These are phyloP conservation scores for Notiomystis cincta DNA, from an alignment of 2,113 vertebrate genomes.

Conservation along the genomic window DNA sequence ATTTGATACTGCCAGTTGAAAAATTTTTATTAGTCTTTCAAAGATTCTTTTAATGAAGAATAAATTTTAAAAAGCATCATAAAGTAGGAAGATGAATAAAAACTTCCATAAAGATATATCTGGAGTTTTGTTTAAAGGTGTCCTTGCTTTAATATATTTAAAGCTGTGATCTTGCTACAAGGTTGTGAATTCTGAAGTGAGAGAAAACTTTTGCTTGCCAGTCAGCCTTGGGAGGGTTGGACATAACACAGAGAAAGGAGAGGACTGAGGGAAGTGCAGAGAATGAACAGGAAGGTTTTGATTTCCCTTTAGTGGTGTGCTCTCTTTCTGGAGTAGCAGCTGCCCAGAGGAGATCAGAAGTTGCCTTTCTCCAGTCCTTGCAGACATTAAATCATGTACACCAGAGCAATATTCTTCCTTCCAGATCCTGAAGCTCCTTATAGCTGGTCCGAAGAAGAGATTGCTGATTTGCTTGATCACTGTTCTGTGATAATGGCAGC, in stretches of 20 bases:
- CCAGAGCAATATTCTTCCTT: conserved; percentile 1
- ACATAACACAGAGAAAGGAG: not conserved
- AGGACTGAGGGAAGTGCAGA: not conserved
- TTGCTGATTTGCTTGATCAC: conserved; percentile 78
- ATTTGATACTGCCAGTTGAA: not conserved
- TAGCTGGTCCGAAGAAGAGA: conserved; percentile 88
- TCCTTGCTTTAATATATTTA: not conserved
- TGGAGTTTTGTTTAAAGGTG: not conserved
- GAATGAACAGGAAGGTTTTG: not conserved
- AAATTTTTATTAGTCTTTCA: not conserved
- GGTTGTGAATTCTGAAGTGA: not conserved
- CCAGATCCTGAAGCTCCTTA: conserved; percentile 75
- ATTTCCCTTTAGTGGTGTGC: not conserved
- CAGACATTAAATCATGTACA: not conserved
- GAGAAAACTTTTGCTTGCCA: not conserved
- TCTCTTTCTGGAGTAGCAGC: not conserved
- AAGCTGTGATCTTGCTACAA: not conserved
- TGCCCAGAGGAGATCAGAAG: not conserved
- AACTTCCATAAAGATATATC: not conserved
- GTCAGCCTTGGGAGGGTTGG: not conserved
- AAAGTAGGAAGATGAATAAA: not conserved
- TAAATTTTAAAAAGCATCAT: not conserved
- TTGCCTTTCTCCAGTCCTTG: not conserved
- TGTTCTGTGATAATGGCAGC: conserved; percentile 86
- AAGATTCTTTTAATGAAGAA: not conserved